These are phyloP conservation scores for Cavia porcellus DNA, from an alignment of 2,113 vertebrate species.

Conservation along the genomic window DNA sequence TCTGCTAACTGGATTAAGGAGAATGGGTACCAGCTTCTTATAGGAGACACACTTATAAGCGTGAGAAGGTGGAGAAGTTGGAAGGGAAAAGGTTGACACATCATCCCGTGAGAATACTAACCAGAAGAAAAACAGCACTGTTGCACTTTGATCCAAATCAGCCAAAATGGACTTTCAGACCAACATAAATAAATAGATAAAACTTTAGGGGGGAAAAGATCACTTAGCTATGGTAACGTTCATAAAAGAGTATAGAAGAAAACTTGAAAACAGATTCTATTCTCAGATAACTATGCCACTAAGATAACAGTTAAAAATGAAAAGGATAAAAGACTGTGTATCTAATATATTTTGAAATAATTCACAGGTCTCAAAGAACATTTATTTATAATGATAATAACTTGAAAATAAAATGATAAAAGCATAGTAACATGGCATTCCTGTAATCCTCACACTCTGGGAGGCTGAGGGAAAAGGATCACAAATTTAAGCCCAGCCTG, in stretches of 20 bases:
- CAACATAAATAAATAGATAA: background rate
- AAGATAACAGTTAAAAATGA: background rate
- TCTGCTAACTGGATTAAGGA: background rate
- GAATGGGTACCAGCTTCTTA: background rate
- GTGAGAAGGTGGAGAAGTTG: background rate
- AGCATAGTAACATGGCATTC: background rate
- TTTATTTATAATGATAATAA: background rate
- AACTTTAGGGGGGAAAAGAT: background rate
- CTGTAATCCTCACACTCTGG: background rate
- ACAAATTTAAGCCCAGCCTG: background rate
- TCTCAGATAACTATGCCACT: background rate
- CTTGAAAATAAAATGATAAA: background rate
- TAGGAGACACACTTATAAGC: background rate
- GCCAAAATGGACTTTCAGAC: background rate
- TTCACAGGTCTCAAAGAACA: background rate
- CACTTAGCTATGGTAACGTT: background rate
- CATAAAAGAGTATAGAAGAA: background rate
- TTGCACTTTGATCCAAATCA: background rate
- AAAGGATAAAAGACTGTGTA: background rate
- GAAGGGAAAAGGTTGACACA: background rate
- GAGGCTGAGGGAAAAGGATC: background rate
- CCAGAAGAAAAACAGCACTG: background rate
- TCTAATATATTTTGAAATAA: background rate
- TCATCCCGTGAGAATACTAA: background rate
- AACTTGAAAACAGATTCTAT: background rate